These are phyloP conservation scores for Monomorium pharaonis DNA, from an alignment of 1,140 invertebrate species.

Conservation along the genomic window DNA sequence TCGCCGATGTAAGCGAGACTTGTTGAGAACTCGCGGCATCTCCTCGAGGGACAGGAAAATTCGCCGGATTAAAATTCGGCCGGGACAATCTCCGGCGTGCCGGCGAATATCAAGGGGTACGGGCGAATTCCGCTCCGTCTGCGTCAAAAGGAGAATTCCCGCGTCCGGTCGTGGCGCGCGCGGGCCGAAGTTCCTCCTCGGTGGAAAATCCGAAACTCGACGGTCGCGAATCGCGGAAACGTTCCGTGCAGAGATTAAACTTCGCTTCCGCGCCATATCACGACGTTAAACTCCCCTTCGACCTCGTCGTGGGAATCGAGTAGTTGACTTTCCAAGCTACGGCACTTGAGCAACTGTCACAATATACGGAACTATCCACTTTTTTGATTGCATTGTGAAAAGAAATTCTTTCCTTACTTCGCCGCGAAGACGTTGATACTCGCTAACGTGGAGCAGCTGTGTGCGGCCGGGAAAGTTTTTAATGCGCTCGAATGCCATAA, in stretches of 20 bases:
- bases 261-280: conserved; percentile 30
- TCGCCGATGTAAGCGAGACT: neutral
- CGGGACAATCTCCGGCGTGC: conserved; percentile 4
- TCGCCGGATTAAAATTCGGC: conserved; percentile 25
- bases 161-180: neutral
- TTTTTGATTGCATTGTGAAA: conserved; percentile 5
- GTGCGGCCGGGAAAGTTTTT: conserved; percentile 3
- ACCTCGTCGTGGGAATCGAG: neutral
- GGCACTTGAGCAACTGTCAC: neutral
- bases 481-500: conserved; percentile 3
- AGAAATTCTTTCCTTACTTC: conserved; percentile 4
- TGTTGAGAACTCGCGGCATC: neutral
- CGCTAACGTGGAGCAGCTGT: neutral
- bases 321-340: neutral
- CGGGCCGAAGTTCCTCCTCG: neutral
- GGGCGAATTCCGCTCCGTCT: neutral
- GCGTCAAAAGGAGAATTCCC: neutral
- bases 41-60: conserved; percentile 1
- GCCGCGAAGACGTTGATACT: neutral
- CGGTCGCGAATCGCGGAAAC: conserved; percentile 6
- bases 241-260: conserved; percentile 29
- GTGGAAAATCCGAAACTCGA: conserved; percentile 20
- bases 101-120: neutral
- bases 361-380: neutral
- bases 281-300: neutral